Evolutionary conservation across 2,113 vertebrate genomes (phyloP).

Genomic region (Podarcis cretensis): DNA sequence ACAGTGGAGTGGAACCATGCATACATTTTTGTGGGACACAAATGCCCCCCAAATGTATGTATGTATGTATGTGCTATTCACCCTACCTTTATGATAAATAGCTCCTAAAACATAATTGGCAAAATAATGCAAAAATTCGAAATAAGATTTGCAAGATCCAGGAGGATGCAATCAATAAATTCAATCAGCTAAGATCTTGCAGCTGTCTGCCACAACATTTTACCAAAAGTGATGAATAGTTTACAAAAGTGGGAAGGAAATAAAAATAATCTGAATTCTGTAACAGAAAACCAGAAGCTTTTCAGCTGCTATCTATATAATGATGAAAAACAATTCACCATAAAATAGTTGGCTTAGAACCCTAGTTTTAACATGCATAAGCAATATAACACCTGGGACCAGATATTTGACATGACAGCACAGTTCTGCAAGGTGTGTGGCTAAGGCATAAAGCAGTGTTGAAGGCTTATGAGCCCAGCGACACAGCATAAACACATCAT

Average conservation of each 20-base stretch:
- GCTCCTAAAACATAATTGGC: background rate
- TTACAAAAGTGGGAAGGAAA: background rate
- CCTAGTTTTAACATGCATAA: background rate
- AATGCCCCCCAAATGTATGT: too few species aligned
- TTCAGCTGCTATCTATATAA: background rate
- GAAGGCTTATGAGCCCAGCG: background rate
- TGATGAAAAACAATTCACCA: background rate
- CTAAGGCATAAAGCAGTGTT: background rate
- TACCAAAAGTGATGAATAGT: background rate
- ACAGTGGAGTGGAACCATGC: background rate
- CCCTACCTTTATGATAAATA: background rate
- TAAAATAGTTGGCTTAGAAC: background rate
- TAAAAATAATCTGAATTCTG: background rate
- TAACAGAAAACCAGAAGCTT: background rate
- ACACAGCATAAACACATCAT: background rate
- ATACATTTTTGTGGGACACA: too few species aligned
- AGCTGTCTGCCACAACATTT: background rate
- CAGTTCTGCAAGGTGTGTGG: background rate
- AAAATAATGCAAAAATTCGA: constrained; percentile 2
- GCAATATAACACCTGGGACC: background rate
- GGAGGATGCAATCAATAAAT: background rate
- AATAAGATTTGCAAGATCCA: background rate
- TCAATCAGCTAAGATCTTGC: constrained; percentile 3
- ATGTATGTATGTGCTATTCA: background rate
- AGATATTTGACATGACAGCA: background rate